These are phyloP conservation scores for Trachelus troglodyta DNA, from an alignment of 2,888 invertebrate species.

Conservation along the genomic window DNA sequence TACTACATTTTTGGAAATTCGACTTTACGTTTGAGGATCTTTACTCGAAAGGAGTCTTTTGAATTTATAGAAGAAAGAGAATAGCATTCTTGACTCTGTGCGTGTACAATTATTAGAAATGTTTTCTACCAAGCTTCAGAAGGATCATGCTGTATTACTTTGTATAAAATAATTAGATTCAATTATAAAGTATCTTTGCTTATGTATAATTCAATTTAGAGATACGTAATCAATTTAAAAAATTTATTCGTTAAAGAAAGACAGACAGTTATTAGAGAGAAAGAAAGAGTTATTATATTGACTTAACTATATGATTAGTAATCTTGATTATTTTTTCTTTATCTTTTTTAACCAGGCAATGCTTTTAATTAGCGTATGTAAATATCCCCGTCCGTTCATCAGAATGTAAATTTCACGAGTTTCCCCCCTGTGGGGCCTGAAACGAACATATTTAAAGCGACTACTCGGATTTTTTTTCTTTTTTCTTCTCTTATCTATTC, in stretches of 20 bases:
- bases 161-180: background rate
- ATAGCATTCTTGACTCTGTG: background rate
- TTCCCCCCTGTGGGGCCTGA: background rate
- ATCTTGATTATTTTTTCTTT: background rate
- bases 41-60: background rate
- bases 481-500: background rate
- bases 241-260: background rate
- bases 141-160: background rate
- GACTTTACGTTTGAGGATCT: background rate
- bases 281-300: background rate
- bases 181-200: background rate
- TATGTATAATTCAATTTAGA: background rate
- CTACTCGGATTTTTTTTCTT: background rate
- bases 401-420: background rate
- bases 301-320: background rate
- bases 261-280: background rate
- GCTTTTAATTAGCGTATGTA: background rate
- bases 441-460: background rate
- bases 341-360: background rate
- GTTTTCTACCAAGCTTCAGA: background rate
- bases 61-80: background rate
- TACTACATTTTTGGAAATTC: background rate
- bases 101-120: background rate
- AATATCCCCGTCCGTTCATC: background rate
- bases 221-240: background rate